These are phyloP conservation scores for Baccha elongata DNA, from an alignment of 2,888 invertebrate species.

Conservation along the genomic window DNA sequence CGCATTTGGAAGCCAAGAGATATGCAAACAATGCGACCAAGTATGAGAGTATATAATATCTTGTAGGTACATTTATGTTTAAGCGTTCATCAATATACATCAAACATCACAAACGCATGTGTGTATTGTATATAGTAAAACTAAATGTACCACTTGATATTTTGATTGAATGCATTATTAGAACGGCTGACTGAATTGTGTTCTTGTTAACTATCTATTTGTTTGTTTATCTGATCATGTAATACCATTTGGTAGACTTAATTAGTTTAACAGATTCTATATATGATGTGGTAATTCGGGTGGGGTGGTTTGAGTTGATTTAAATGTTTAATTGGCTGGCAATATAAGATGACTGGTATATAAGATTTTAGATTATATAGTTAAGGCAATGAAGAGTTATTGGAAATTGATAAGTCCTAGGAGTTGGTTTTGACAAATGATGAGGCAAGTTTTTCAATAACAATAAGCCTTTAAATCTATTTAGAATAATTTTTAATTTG, in stretches of 20 bases:
- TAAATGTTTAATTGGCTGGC: background rate
- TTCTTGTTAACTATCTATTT: background rate
- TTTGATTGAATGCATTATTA: constrained; percentile 34
- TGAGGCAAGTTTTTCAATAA: too few species aligned
- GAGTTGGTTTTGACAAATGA: too few species aligned
- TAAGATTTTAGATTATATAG: too few species aligned
- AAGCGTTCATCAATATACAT: too few species aligned
- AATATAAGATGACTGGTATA: background rate
- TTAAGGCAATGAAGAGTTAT: too few species aligned
- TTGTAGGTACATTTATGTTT: too few species aligned
- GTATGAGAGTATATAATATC: constrained; percentile 9
- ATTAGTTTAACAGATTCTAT: constrained; percentile 7
- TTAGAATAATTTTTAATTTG: too few species aligned
- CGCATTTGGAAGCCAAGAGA: constrained; percentile 29
- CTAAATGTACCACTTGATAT: constrained; percentile 4
- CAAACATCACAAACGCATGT: too few species aligned
- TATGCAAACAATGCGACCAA: constrained; percentile 32
- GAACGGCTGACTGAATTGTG: constrained; percentile 3
- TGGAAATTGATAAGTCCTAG: too few species aligned
- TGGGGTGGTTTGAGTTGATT: background rate
- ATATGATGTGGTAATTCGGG: constrained; percentile 11
- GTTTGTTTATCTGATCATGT: constrained; percentile 11
- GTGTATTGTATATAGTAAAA: background rate
- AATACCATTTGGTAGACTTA: constrained; percentile 1
- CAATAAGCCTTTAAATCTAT: too few species aligned